Conservation (phyloP, 1,140 invertebrate genomes). For the Aporrectodea caliginosa region DNA sequence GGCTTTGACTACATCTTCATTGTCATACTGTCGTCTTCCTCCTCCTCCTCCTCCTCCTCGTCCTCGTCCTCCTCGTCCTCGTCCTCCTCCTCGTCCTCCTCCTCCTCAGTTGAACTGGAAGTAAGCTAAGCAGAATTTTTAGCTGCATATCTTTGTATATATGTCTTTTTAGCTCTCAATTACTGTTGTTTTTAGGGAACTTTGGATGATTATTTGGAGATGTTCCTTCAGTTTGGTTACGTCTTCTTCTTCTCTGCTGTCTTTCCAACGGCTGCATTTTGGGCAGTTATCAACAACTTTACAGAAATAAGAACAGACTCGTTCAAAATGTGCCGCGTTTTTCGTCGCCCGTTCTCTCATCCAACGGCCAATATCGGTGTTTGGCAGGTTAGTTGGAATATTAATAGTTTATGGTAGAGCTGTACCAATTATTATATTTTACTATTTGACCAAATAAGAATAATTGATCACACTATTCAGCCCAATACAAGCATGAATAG, state of each 20-base stretch:
- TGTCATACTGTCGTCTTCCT: conserved; percentile 8
- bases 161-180: no score
- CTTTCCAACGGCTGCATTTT: conserved; percentile 88
- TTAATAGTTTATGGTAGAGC: no score
- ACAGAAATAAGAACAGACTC: conserved; percentile 90
- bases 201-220: conserved; percentile 93
- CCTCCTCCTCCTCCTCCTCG: neutral
- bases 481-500: no score
- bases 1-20: neutral
- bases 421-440: no score
- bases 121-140: neutral
- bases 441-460: no score
- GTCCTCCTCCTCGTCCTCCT: neutral
- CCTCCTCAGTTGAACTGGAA: neutral
- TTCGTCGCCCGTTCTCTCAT: conserved; percentile 85
- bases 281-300: conserved; percentile 89
- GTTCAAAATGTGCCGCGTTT: conserved; percentile 91
- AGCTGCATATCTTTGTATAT: no score
- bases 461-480: no score
- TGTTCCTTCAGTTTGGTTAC: conserved; percentile 77
- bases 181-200: conserved; percentile 78
- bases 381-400: conserved; percentile 85
- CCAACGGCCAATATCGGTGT: conserved; percentile 87
- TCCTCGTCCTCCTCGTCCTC: neutral
- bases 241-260: conserved; percentile 94